A percentile compares a stretch with the other conserved stretches of the same genome.
phyloP scores from a whole-genome alignment of 2,888 invertebrate species.

The Apamea epomidion region DNA sequence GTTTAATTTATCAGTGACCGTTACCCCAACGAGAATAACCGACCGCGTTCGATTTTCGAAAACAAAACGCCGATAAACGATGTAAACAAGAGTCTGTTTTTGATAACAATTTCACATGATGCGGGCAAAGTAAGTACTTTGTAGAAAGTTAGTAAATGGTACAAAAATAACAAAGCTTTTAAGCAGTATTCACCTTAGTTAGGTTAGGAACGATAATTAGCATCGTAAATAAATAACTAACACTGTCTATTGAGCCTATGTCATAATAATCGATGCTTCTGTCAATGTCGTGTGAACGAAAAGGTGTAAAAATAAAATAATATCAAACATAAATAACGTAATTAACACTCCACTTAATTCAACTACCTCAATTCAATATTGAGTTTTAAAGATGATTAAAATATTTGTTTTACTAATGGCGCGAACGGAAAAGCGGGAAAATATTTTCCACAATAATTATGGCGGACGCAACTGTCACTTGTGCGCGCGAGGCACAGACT shows the following conservation, averaged over 20 bases:
- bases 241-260: slow-evolving; percentile 53
- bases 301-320: slow-evolving; percentile 54
- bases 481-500: slow-evolving; percentile 81
- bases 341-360: slow-evolving; percentile 29
- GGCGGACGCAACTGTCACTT: slow-evolving; percentile 76
- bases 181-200: slow-evolving; percentile 13
- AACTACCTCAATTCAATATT: slow-evolving; percentile 20
- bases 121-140: slow-evolving; percentile 60
- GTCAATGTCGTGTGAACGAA: slow-evolving; percentile 71
- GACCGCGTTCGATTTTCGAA: slow-evolving; percentile 38
- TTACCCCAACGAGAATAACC: slow-evolving; percentile 33
- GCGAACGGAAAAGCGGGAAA: slow-evolving; percentile 77
- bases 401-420: slow-evolving; percentile 37
- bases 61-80: slow-evolving; percentile 30
- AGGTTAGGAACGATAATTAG: slow-evolving; percentile 40
- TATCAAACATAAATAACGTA: slow-evolving; percentile 2
- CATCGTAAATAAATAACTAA: slow-evolving; percentile 54
- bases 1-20: slow-evolving; percentile 39
- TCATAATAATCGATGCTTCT: slow-evolving; percentile 72
- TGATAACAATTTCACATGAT: slow-evolving; percentile 67
- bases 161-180: slow-evolving; percentile 19
- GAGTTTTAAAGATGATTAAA: slow-evolving; percentile 5
- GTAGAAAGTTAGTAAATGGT: slow-evolving; percentile 50
- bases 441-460: slow-evolving; percentile 69
- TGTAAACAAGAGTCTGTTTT: slow-evolving; percentile 55